A percentile compares a stretch with the other conserved stretches of the same genome.
Evolutionary conservation across 1,140 invertebrate species (phyloP).

Genomic region (Portunus trituberculatus): DNA sequence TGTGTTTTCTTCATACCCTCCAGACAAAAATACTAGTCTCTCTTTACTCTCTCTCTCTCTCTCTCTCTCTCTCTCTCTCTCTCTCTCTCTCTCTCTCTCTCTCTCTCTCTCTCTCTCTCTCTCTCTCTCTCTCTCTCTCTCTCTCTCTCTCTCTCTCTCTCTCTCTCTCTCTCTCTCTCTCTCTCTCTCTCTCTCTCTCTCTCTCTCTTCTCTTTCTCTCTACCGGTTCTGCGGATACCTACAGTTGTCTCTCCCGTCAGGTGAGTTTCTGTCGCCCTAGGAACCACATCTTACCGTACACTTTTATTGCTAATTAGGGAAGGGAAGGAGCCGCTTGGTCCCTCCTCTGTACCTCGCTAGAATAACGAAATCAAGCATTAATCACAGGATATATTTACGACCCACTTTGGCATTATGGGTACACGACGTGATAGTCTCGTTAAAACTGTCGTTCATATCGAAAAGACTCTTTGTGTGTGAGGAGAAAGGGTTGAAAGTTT

Average conservation of each 20-base stretch:
- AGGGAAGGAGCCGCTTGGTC: background rate
- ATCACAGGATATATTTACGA: slow-evolving; percentile 55
- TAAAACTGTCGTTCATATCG: background rate
- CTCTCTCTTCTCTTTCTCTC: background rate
- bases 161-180: background rate
- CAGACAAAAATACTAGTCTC: no score
- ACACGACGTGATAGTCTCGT: slow-evolving; percentile 29
- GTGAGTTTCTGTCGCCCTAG: no score
- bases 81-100: no score
- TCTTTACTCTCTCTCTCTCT: no score
- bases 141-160: slow-evolving; percentile 1
- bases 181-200: background rate
- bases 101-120: background rate
- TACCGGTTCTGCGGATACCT: background rate
- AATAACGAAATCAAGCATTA: slow-evolving; percentile 62
- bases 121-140: background rate
- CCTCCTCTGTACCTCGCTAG: slow-evolving; percentile 34
- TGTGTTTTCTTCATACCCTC: no score
- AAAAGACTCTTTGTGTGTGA: background rate
- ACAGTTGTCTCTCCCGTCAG: no score
- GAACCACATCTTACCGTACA: background rate
- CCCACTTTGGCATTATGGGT: slow-evolving; percentile 34
- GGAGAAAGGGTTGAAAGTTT: background rate
- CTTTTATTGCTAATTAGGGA: slow-evolving; percentile 60
- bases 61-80: no score